Evolutionary conservation across 2,797 vertebrate genomes (phyloP), one percentile per base, ranked within the genome.

Genomic region (Menidia menidia): DNA sequence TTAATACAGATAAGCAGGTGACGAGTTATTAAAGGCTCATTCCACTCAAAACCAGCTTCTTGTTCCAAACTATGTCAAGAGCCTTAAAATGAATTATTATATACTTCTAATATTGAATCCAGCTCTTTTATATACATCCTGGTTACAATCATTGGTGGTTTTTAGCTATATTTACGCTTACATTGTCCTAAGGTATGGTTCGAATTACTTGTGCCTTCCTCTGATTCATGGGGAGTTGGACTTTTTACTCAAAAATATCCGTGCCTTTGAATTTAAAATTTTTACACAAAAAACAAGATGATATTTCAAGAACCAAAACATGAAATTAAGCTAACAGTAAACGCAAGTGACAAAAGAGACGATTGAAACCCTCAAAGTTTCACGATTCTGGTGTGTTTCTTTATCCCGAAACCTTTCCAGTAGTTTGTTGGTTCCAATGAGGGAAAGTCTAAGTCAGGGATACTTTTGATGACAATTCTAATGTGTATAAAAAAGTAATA

Each of bases 21-120:
- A 53, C 57, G 64, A 9, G 45, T 80, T 62, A 42, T 81, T 80
- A 77, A 86, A 72, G 68, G 68, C 75, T 71, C 32, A 51, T 33
- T 73, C 41, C 64, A 39, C 8, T 80, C 58, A 62, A 72, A 82
- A 78, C 39, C 53, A 73, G 43, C 64, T 64, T 52, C 25, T 15
- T 53, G 45, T 69, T 25, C 15, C 18, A 32, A 9, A 55, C 6
- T 6, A 42, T 16, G 42, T 11, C 15, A 33, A 2, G 14, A 15
- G 9, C 16, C 25, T 53, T 54, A 33, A 55, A 16, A 10, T 45
- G 7, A 64, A 19, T 14, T 1, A 32, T 53, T 18, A 25, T 25
- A 25, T 15, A 19, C 45, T 57, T n/a, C 25, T 12, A 43, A 47
- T 47, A n/a, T 58, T 57, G 53, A 6, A 35, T 16, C 10, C 4